A percentile compares a stretch with the other conserved stretches of the same genome.
These are phyloP conservation scores for Leuciscus waleckii DNA, from an alignment of 2,797 vertebrate genomes.

Conservation along the genomic window DNA sequence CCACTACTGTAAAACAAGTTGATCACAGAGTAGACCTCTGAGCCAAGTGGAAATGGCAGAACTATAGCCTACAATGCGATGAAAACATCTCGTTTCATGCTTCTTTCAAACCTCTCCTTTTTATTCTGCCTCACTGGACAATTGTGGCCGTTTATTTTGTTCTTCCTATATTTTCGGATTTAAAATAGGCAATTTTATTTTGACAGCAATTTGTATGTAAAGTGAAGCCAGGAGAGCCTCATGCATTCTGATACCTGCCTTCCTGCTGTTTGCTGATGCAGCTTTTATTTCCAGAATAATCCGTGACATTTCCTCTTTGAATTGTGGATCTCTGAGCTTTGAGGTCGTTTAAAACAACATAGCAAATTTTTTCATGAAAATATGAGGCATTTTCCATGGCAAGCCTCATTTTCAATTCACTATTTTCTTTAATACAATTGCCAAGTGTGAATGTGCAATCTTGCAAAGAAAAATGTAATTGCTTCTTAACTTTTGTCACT, in stretches of 20 bases:
- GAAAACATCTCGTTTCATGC: conserved; percentile 77
- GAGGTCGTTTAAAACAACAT: conserved; percentile 52
- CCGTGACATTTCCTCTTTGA: conserved; percentile 70
- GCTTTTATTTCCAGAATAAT: conserved; percentile 71
- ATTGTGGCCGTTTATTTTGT: conserved; percentile 62
- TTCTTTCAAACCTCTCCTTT: conserved; percentile 37
- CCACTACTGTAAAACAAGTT: background rate
- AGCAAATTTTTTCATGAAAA: conserved; percentile 58
- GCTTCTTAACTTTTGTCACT: conserved; percentile 26
- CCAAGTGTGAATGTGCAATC: conserved; percentile 61
- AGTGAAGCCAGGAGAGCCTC: conserved; percentile 63
- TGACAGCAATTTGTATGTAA: conserved; percentile 85
- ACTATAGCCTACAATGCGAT: conserved; percentile 64
- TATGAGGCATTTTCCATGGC: conserved; percentile 57
- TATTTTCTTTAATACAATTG: conserved; percentile 58
- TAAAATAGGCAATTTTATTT: conserved; percentile 80
- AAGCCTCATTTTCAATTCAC: conserved; percentile 60
- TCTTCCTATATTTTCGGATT: conserved; percentile 72
- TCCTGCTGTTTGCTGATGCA: conserved; percentile 76
- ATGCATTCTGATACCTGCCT: conserved; percentile 69
- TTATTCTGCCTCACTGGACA: conserved; percentile 70
- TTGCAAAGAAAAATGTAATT: conserved; percentile 63
- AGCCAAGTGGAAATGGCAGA: conserved; percentile 69
- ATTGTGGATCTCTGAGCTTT: conserved; percentile 51
- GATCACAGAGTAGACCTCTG: conserved; percentile 18